Conservation (phyloP, 2,113 vertebrate genomes). For the Damaliscus lunatus region DNA sequence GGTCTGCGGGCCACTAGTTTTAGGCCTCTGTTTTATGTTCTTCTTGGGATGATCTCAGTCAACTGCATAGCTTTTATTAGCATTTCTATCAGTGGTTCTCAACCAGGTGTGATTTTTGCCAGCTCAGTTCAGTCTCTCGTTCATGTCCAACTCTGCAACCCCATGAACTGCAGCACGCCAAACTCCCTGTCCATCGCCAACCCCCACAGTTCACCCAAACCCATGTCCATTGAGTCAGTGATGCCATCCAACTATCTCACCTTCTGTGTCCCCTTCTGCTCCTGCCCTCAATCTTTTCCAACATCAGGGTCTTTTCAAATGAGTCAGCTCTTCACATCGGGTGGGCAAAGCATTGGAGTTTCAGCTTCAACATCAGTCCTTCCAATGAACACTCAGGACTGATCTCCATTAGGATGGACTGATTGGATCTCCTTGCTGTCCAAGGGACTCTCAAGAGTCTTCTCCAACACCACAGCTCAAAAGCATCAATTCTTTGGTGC, state of each 20-base stretch:
- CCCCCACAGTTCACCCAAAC: background rate
- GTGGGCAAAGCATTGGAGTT: background rate
- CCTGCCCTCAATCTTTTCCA: background rate
- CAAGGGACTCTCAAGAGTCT: background rate
- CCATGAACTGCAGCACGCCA: background rate
- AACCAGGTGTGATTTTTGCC: background rate
- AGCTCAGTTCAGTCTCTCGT: background rate
- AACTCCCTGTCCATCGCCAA: background rate
- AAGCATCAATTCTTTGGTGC: background rate
- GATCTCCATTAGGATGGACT: background rate
- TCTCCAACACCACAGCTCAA: background rate
- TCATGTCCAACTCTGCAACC: background rate
- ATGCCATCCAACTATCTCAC: background rate
- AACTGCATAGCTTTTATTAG: background rate
- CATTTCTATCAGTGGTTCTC: background rate
- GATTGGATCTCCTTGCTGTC: background rate
- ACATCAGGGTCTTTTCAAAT: background rate
- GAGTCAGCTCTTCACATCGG: background rate
- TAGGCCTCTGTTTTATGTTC: background rate
- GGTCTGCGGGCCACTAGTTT: background rate
- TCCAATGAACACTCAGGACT: background rate
- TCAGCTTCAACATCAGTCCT: background rate
- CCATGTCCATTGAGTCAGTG: background rate
- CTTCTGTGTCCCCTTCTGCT: background rate
- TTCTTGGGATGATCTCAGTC: background rate